Evolutionary conservation across 1,140 invertebrate genomes (phyloP), one percentile per base, ranked within the genome.

Genomic region (Piezodorus guildinii): DNA sequence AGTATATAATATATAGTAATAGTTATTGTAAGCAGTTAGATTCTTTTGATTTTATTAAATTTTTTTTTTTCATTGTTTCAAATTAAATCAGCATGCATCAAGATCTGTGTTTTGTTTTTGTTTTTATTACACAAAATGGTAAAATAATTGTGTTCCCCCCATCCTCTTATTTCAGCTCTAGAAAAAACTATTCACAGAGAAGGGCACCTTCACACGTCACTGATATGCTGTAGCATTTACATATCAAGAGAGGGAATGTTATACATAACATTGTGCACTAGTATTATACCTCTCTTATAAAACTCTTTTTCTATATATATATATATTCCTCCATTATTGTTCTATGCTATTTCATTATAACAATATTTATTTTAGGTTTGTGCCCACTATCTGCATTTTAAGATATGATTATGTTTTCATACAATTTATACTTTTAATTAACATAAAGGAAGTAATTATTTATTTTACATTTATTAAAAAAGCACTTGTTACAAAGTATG

Each of bases 141-240:
- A 62, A 62, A 45, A 44, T 62, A 34, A 49, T 23, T 62, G 60
- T 39, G 39, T 43, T 60, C 59, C 59, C 59, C 17, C 39, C 27
- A 1, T 25, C 17, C 49, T 21, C 49, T 52, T 52, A 25, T 17
- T 21, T 12, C n/a, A 10, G 19, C 23, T 62, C 17, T 51, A 62
- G 43, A 62, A 46, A 62, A 62, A 23, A 43, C 17, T 58, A 56
- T 64, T 17, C 44, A 64, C 62, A 64, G 52, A 64, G 43, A 25
- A 45, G 61, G 61, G 58, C 58, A 60, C 58, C 43, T 39, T 56
- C 27, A 54, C 62, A 39, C 39, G 21, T 25, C 17, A 45, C 52
- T 64, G 63, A 64, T 64, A 64, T 64, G 63, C 63, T 46, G 46
- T 46, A 60, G 63, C 63, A 64, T 64, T 56, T 15, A 43, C n/a